Base-by-base conservation (phyloP, 2,797 vertebrate species). In the Ctenopoma kingsleyae region DNA sequence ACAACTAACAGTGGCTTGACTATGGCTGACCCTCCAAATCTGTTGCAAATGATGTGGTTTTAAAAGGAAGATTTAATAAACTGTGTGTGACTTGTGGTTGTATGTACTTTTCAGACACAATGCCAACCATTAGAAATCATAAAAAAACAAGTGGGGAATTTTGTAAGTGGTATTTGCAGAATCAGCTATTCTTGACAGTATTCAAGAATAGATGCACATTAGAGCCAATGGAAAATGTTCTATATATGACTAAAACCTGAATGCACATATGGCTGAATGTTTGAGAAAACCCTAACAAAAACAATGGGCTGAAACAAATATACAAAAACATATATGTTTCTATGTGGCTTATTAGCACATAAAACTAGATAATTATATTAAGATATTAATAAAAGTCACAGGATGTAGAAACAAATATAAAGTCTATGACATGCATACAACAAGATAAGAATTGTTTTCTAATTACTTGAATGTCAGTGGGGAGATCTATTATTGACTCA, bases 31-130 rank as follows among this genome's bases (percentile, higher is more conserved):
- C 52, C 67, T 66, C 66, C 59, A 62, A 74, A 77, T 84, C 59
- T 71, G 53, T 53, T 76, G 76, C 59, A 83, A 81, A 87, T 50
- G n/a, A 66, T 76, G 67, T 49, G 67, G 80, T 69, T 86, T 76
- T 16, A 55, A 68, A 61, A 81, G 43, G 66, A 75, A 46, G 41
- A 75, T 48, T 78, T 58, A 71, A 73, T 67, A 53, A 77, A 74
- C 57, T 70, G 76, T 16, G 60, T 46, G 27, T 55, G 44, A 65
- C 55, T 76, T 65, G 68, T 59, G 67, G 74, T 61, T 58, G 32
- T 25, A 32, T 80, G 61, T 76, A 41, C 61, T 80, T 62, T 55
- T 56, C 46, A 66, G 60, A 41, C 67, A 69, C 43, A 66, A 59
- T 56, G 67, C 56, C 54, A 79, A 48, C 61, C 55, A 13, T 68